Evolutionary conservation across 1,140 invertebrate genomes (phyloP).

Genomic region (Neodiprion virginianus): DNA sequence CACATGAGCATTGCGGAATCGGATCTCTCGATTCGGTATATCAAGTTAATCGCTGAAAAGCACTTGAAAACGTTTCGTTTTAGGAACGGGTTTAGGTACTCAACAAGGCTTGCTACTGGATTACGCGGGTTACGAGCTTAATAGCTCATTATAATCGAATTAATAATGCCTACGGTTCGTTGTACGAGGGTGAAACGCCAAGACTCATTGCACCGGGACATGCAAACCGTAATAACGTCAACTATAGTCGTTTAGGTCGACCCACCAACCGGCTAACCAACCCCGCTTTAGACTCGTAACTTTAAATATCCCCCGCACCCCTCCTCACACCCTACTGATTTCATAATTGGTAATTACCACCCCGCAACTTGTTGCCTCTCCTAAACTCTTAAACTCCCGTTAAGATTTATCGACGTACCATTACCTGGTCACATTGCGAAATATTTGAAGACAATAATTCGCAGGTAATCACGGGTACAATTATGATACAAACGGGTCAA

Average conservation of each 20-base stretch:
- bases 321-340: background rate
- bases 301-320: too few species aligned
- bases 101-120: slow-evolving; percentile 45
- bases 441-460: too few species aligned
- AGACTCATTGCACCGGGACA: slow-evolving; percentile 48
- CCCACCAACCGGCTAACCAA: slow-evolving; percentile 12
- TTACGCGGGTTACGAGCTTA: slow-evolving; percentile 49
- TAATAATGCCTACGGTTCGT: slow-evolving; percentile 44
- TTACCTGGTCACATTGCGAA: too few species aligned
- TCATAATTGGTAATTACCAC: slow-evolving; percentile 10
- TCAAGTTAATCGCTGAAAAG: background rate
- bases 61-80: background rate
- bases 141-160: slow-evolving; percentile 59
- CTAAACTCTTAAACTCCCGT: background rate
- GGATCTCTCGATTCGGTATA: background rate
- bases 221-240: slow-evolving; percentile 35
- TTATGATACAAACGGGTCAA: too few species aligned
- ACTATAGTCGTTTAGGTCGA: slow-evolving; percentile 16
- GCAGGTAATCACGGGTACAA: too few species aligned
- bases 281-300: too few species aligned
- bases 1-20: background rate
- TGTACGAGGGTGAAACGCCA: slow-evolving; percentile 23
- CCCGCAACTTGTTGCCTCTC: slow-evolving; percentile 9
- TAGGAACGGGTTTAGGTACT: slow-evolving; percentile 38
- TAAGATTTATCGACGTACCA: background rate